Percentiles rank a stretch among this genome's conserved stretches.
Conservation (phyloP, 2,888 invertebrate species). For the Piscicola geometra region DNA sequence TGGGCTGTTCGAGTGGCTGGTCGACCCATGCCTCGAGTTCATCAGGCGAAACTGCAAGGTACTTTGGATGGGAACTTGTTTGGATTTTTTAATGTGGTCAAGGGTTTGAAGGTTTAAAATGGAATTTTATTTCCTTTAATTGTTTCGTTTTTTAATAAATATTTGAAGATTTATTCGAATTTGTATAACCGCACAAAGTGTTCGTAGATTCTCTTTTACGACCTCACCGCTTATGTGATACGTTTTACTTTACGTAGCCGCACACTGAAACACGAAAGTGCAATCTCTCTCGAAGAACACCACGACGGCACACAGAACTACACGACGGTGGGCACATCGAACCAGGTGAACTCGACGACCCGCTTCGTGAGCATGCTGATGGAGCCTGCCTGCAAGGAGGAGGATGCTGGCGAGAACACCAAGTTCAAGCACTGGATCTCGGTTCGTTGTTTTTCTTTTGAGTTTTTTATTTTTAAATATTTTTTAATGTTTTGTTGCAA, state of each 20-base stretch:
- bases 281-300: no score
- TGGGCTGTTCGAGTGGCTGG: constrained; percentile 64
- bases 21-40: constrained; percentile 71
- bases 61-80: background rate
- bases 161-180: no score
- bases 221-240: no score
- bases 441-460: constrained; percentile 51
- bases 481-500: background rate
- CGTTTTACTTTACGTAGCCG: no score
- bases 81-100: background rate
- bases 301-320: no score
- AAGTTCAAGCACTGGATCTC: constrained; percentile 61
- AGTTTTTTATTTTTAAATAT: background rate
- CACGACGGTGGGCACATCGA: constrained; percentile 62
- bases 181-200: background rate
- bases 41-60: constrained; percentile 67
- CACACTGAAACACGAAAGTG: no score
- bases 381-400: constrained; percentile 59
- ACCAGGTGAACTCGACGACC: constrained; percentile 63
- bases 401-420: constrained; percentile 61
- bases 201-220: no score
- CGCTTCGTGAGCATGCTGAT: constrained; percentile 73
- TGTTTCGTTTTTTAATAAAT: background rate
- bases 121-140: no score
- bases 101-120: background rate